phyloP scores from a whole-genome alignment of 1,140 invertebrate species.

The Philopotamus ludificatus region DNA sequence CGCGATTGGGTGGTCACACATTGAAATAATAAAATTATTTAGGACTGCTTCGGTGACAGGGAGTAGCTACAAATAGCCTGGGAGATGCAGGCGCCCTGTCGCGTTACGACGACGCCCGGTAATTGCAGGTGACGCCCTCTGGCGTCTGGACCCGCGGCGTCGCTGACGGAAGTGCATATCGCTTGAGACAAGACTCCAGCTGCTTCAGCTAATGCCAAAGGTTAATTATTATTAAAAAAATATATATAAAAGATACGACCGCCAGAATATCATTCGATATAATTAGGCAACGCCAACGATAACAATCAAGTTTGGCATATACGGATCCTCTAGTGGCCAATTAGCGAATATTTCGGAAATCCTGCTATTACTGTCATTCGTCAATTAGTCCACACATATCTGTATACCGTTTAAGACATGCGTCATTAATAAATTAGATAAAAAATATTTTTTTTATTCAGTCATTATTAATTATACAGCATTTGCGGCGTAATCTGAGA shows the following conservation, averaged over 20 bases:
- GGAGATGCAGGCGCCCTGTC: too few species aligned
- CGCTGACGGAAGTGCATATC: not conserved
- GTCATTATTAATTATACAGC: not conserved
- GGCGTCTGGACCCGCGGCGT: too few species aligned
- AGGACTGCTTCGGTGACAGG: too few species aligned
- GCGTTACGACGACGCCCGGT: too few species aligned
- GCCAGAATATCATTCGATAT: not conserved
- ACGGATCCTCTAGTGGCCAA: not conserved
- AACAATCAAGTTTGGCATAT: slow-evolving; percentile 17
- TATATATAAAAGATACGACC: not conserved
- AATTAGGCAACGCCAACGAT: not conserved
- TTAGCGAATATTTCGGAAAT: not conserved
- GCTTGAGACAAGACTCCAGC: not conserved
- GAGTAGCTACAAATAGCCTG: too few species aligned
- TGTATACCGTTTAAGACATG: slow-evolving; percentile 24
- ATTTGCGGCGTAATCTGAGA: not conserved
- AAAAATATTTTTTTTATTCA: slow-evolving; percentile 13
- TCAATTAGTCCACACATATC: slow-evolving; percentile 26
- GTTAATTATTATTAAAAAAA: not conserved
- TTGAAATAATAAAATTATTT: too few species aligned
- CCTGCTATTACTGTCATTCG: not conserved
- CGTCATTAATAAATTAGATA: slow-evolving; percentile 21
- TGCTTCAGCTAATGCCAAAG: not conserved
- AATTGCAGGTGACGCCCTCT: too few species aligned
- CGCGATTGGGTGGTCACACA: too few species aligned